Conservation (phyloP, 2,113 vertebrate species). For the Zeus faber region DNA sequence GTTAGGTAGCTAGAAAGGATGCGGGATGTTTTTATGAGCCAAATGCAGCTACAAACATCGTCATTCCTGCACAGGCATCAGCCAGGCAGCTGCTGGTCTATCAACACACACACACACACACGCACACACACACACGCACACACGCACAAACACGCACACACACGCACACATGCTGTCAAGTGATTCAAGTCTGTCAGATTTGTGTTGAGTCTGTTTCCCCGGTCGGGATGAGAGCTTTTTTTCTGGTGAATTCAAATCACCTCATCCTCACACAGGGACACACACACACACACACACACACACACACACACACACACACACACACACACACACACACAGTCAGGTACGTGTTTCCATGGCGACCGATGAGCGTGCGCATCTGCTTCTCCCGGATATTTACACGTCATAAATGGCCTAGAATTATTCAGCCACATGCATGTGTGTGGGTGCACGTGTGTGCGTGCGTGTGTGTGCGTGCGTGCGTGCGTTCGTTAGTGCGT, state of each 20-base stretch:
- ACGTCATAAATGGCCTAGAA: slow-evolving; percentile 41
- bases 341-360: slow-evolving; percentile 53
- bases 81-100: no score
- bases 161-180: slow-evolving; percentile 1
- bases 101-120: no score
- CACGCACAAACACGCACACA: neutral
- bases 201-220: no score
- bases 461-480: slow-evolving; percentile 1
- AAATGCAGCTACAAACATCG: no score
- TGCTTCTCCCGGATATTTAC: slow-evolving; percentile 34
- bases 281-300: neutral
- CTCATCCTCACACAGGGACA: neutral
- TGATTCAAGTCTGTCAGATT: no score
- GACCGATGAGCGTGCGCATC: slow-evolving; percentile 38
- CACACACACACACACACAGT: neutral
- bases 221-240: no score
- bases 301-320: slow-evolving; percentile 7
- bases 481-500: no score
- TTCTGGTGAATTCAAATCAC: no score
- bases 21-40: no score
- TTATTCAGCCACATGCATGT: slow-evolving; percentile 3
- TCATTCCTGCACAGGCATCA: no score
- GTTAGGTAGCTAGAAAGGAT: no score
- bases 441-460: neutral
- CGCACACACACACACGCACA: no score